These are phyloP conservation scores for Drosophila triauraria DNA, from an alignment of 1,140 invertebrate species.

Conservation along the genomic window DNA sequence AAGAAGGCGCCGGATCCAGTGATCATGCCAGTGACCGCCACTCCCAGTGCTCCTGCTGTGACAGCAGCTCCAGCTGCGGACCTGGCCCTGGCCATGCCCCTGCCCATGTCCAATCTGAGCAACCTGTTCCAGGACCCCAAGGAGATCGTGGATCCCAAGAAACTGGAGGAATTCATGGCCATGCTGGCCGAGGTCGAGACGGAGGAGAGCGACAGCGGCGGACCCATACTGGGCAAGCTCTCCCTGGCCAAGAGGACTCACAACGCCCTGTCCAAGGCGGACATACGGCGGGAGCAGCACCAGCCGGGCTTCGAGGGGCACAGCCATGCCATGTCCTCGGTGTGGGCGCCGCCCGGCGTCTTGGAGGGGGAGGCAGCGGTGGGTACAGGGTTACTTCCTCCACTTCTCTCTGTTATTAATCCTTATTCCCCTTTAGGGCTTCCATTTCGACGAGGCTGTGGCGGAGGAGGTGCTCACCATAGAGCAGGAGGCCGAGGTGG, in stretches of 20 bases:
- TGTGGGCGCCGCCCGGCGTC: conserved; percentile 63
- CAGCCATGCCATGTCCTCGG: conserved; percentile 56
- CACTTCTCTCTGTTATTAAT: too few species aligned
- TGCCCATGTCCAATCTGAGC: conserved; percentile 64
- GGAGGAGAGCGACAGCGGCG: conserved; percentile 88
- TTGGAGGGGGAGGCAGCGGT: conserved; percentile 64
- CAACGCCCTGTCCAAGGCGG: conserved; percentile 86
- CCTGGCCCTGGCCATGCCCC: conserved; percentile 5
- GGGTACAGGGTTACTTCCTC: not conserved
- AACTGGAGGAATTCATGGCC: conserved; percentile 85
- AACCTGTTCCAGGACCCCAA: conserved; percentile 84
- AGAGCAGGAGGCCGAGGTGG: conserved; percentile 79
- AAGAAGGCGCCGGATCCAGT: conserved; percentile 24
- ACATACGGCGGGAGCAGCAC: conserved; percentile 70
- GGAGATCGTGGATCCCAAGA: conserved; percentile 83
- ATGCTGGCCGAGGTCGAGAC: conserved; percentile 86
- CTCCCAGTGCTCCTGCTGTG: not conserved
- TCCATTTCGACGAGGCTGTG: conserved; percentile 72
- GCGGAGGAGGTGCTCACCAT: conserved; percentile 77
- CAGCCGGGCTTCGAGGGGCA: conserved; percentile 57
- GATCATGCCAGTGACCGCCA: not conserved
- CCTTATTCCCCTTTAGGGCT: conserved; percentile 25
- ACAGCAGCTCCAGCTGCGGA: conserved; percentile 3
- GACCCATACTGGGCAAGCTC: conserved; percentile 87
- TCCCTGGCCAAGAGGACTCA: conserved; percentile 87